Percentiles rank a stretch among this genome's conserved stretches.
Evolutionary conservation across 2,113 vertebrate species (phyloP).

Genomic region (Thymallus thymallus): DNA sequence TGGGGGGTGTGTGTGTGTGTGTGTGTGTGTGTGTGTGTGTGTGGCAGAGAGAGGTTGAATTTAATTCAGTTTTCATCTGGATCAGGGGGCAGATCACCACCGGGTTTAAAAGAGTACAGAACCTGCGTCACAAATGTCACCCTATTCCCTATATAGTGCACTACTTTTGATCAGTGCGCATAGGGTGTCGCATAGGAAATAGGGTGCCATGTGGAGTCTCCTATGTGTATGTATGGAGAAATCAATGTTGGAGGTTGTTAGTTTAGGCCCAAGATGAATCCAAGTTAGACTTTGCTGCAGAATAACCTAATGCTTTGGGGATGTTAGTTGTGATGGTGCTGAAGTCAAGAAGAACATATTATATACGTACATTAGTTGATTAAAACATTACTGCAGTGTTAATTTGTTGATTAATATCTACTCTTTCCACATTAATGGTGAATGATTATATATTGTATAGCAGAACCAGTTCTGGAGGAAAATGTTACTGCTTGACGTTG

Average conservation of each 20-base stretch:
- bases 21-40: background rate
- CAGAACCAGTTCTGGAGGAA: background rate
- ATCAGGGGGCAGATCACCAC: conserved; percentile 37
- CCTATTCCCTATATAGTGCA: no score
- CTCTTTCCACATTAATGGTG: background rate
- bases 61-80: conserved; percentile 40
- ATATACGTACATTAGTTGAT: background rate
- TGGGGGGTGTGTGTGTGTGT: no score
- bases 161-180: background rate
- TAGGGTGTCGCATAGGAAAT: conserved; percentile 15
- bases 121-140: no score
- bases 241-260: background rate
- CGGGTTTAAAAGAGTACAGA: conserved; percentile 40
- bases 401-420: background rate
- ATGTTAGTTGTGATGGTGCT: background rate
- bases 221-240: background rate
- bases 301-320: background rate
- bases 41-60: background rate
- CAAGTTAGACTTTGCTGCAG: background rate
- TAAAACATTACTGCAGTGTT: background rate
- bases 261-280: background rate
- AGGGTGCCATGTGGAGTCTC: conserved; percentile 26
- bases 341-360: background rate
- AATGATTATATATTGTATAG: background rate
- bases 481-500: background rate